phyloP scores from a whole-genome alignment of 2,113 vertebrate species.

The Tursiops truncatus region DNA sequence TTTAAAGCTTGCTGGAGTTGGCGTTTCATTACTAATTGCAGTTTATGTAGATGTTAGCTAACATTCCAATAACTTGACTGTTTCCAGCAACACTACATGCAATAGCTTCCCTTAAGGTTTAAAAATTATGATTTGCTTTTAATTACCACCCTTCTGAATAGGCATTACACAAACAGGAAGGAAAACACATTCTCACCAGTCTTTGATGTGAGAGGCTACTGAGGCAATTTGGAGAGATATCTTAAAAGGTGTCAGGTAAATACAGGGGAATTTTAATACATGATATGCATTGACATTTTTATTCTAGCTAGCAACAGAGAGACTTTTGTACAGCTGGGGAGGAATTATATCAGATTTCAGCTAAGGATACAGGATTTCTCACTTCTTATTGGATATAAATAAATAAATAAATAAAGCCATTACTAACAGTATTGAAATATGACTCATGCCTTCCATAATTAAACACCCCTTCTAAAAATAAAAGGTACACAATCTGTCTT shows the following conservation, averaged over 20 bases:
- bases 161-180: constrained; percentile 58
- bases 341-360: constrained; percentile 54
- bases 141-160: constrained; percentile 66
- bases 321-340: background rate
- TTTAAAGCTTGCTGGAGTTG: background rate
- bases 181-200: constrained; percentile 54
- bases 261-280: constrained; percentile 54
- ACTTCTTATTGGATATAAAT: constrained; percentile 38
- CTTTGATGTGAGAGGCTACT: constrained; percentile 53
- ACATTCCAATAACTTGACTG: constrained; percentile 38
- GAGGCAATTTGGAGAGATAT: constrained; percentile 36
- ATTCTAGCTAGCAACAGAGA: constrained; percentile 30
- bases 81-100: constrained; percentile 3
- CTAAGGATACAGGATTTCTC: constrained; percentile 9
- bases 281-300: background rate
- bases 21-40: constrained; percentile 1
- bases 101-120: constrained; percentile 53
- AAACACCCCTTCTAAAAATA: constrained; percentile 59
- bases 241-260: constrained; percentile 35
- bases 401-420: constrained; percentile 49
- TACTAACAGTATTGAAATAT: constrained; percentile 58
- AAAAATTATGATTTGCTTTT: constrained; percentile 71
- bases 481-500: constrained; percentile 29
- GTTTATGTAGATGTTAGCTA: background rate
- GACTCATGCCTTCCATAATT: constrained; percentile 54